Evolutionary conservation across 2,797 vertebrate genomes (phyloP), one percentile per base, ranked within the genome.

Genomic region (Microcaecilia unicolor): DNA sequence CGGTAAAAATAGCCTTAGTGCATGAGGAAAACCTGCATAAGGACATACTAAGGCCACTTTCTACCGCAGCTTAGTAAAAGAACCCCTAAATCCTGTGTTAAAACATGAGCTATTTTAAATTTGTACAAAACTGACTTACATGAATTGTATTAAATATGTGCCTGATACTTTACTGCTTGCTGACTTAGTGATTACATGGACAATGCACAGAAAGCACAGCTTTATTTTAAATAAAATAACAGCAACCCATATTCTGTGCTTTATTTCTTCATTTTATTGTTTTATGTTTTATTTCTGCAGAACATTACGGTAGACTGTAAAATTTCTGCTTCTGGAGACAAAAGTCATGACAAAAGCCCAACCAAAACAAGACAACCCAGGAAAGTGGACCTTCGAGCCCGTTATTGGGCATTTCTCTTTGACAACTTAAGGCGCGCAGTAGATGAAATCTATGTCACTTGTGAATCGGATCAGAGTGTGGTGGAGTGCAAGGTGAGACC

Each of bases 341-440:
- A 98, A 55, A 84, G 54, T 39, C 55, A 85, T 7, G 93, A 99
- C 54, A 99, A 99, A 72, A 99, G 95, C 61, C 96, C 96, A 6
- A 92, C 86, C 2, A 99, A 99, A 57, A 46, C 61, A 19, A 78
- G 94, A 36, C 92, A 89, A 40, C 94, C 92, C 5, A 88, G 96
- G 5, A 98, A 93, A 71, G 87, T 95, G 49, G 96, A 99, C 53
- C 76, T 98, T 22, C 75, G 94, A 39, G 95, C 95, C 1, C 86
- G 94, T 9, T 98, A 98, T 64, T 99, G 96, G 96, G 96, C 96
- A 1, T 98, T 98, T 51, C 92, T 99, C 10, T 99, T 98, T 10
- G 96, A 99, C 61, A 98, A 99, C 51, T 81, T 99, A 30, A 82
- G 96, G 4, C 74, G 95, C 10, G 95, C 96, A 0, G 96, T 99